phyloP scores from a whole-genome alignment of 2,113 vertebrate species.

The Scartelaos histophorus region DNA sequence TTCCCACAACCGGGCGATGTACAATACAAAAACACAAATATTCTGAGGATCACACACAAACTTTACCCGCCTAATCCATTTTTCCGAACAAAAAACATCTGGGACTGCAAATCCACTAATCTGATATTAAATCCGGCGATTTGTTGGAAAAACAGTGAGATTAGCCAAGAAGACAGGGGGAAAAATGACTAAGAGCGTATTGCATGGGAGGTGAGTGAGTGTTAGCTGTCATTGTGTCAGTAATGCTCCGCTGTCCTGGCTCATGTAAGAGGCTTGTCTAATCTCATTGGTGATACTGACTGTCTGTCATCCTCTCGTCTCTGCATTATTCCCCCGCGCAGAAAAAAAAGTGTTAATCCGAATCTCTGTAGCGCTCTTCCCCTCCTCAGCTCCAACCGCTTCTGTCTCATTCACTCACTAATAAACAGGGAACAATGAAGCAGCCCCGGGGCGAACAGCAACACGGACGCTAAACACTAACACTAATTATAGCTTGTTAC shows the following conservation, averaged over 20 bases:
- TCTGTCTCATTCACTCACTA: slow-evolving; percentile 75
- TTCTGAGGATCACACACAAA: slow-evolving; percentile 89
- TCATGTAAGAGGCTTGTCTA: slow-evolving; percentile 97
- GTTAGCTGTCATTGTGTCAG: slow-evolving; percentile 82
- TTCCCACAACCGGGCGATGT: slow-evolving; percentile 79
- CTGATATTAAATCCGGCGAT: slow-evolving; percentile 98
- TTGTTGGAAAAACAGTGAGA: slow-evolving; percentile 99
- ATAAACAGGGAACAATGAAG: slow-evolving; percentile 79
- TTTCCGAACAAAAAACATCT: slow-evolving; percentile 99
- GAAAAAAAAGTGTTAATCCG: slow-evolving; percentile 62
- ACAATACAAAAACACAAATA: slow-evolving; percentile 82
- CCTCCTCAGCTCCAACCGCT: slow-evolving; percentile 42
- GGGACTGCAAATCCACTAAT: slow-evolving; percentile 97
- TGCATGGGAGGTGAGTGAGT: slow-evolving; percentile 59
- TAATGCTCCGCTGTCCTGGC: slow-evolving; percentile 92
- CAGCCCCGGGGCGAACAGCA: slow-evolving; percentile 61
- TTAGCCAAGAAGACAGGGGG: slow-evolving; percentile 91
- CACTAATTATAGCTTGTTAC: slow-evolving; percentile 77
- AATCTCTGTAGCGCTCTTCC: slow-evolving; percentile 44
- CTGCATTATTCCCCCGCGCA: slow-evolving; percentile 75
- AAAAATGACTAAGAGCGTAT: slow-evolving; percentile 88
- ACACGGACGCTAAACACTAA: slow-evolving; percentile 70
- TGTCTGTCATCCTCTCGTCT: slow-evolving; percentile 82
- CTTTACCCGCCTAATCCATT: slow-evolving; percentile 96
- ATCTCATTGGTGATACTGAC: slow-evolving; percentile 93